Percentiles rank a stretch among this genome's conserved stretches.
These are phyloP conservation scores for Loris lydekkerianus DNA, from an alignment of 2,797 vertebrate genomes.

Conservation along the genomic window DNA sequence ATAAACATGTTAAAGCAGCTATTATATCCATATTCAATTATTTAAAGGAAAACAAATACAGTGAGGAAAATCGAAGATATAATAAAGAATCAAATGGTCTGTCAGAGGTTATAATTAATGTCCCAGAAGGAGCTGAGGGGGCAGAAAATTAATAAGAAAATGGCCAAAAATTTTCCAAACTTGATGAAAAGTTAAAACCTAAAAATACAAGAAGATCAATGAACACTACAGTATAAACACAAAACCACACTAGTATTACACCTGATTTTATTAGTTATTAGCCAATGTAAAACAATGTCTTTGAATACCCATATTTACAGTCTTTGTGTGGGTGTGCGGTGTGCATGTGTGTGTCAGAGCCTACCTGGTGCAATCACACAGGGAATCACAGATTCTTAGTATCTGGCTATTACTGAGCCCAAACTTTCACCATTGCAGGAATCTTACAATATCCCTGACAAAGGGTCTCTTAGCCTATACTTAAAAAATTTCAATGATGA, in stretches of 20 bases:
- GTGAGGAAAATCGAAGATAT: background rate
- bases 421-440: background rate
- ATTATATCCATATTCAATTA: background rate
- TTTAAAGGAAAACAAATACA: background rate
- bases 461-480: background rate
- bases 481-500: background rate
- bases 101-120: background rate
- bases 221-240: background rate
- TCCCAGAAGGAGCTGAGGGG: background rate
- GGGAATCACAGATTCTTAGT: slow-evolving; percentile 7
- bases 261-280: slow-evolving; percentile 8
- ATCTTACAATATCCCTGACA: background rate
- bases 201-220: background rate
- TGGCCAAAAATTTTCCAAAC: background rate
- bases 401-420: background rate
- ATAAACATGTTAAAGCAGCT: background rate
- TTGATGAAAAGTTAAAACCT: background rate
- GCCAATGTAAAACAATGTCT: background rate
- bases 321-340: background rate
- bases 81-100: background rate
- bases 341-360: background rate
- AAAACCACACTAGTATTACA: background rate
- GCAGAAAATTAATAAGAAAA: background rate
- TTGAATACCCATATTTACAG: background rate
- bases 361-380: background rate